Conservation (phyloP, 2,113 vertebrate genomes). For the Struthidea cinerea region DNA sequence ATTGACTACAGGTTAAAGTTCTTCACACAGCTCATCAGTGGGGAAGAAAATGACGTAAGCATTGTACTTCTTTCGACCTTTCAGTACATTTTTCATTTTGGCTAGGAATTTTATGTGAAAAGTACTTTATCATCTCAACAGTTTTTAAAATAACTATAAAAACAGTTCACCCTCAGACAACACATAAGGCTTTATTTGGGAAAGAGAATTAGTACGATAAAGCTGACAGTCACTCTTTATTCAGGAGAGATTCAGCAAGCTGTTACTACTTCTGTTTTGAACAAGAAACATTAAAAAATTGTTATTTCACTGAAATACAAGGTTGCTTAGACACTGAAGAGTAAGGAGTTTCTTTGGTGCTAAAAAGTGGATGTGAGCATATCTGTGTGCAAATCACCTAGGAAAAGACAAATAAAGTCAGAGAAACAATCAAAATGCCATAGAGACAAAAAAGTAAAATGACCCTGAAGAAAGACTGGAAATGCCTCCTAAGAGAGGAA, state of each 20-base stretch:
- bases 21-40: neutral
- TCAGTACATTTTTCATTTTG: neutral
- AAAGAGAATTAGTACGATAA: neutral
- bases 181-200: conserved; percentile 7
- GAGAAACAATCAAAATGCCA: neutral
- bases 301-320: neutral
- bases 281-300: neutral
- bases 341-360: neutral
- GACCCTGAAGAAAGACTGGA: neutral
- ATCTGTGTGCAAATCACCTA: neutral
- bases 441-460: neutral
- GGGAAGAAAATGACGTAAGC: neutral
- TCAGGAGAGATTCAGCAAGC: conserved; percentile 13
- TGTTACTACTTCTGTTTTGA: conserved; percentile 41
- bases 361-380: neutral
- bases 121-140: neutral
- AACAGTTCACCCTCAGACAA: conserved; percentile 17
- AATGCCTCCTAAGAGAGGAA: neutral
- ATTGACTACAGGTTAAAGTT: neutral
- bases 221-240: conserved; percentile 27
- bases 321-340: neutral
- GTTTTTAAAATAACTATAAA: neutral
- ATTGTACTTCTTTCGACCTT: neutral
- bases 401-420: neutral
- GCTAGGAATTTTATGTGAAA: neutral